These are phyloP conservation scores for Megalonaias nervosa DNA, from an alignment of 1,140 invertebrate species.

Conservation along the genomic window DNA sequence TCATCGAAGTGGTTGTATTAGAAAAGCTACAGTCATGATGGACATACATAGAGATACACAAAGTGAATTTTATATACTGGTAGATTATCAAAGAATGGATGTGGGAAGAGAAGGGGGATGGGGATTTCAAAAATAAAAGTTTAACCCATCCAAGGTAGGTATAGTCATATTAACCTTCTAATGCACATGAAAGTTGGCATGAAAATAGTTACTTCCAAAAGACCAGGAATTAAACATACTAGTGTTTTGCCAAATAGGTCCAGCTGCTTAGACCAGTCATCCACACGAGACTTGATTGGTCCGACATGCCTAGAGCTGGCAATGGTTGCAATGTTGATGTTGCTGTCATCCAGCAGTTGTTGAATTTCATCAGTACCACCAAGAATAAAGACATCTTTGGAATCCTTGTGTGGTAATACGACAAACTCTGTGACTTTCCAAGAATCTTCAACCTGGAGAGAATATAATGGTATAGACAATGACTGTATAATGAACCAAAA, in stretches of 20 bases:
- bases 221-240: constrained; percentile 71
- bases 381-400: constrained; percentile 86
- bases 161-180: too few species aligned
- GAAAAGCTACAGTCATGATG: too few species aligned
- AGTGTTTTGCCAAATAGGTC: constrained; percentile 84
- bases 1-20: too few species aligned
- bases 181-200: neutral
- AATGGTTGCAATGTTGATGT: constrained; percentile 88
- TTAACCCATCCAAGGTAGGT: too few species aligned
- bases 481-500: neutral
- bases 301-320: constrained; percentile 86
- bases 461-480: neutral
- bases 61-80: too few species aligned
- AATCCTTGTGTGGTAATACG: constrained; percentile 71
- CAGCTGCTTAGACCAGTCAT: constrained; percentile 84
- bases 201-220: neutral
- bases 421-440: constrained; percentile 71
- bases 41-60: too few species aligned
- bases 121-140: too few species aligned
- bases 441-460: constrained; percentile 68
- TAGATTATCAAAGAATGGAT: too few species aligned
- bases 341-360: constrained; percentile 85
- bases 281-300: constrained; percentile 84
- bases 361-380: constrained; percentile 89
- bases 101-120: too few species aligned